Evolutionary conservation across 2,797 vertebrate genomes (phyloP).

Genomic region (Iguana delicatissima): DNA sequence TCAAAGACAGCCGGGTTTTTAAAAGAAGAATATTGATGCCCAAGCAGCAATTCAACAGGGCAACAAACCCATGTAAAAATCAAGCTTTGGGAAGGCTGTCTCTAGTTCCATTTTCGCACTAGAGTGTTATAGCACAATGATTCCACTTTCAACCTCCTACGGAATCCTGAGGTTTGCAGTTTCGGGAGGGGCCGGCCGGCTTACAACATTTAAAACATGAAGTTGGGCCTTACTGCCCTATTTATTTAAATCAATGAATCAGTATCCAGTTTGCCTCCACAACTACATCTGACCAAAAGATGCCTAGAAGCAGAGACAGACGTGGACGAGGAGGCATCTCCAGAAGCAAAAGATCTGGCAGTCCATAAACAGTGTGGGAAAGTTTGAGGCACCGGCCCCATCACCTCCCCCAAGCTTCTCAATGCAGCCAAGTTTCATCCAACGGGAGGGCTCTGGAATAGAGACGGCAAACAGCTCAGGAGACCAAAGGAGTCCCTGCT

Average conservation of each 20-base stretch:
- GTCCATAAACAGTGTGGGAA: neutral
- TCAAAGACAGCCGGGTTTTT: too few species aligned
- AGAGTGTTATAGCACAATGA: too few species aligned
- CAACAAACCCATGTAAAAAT: too few species aligned
- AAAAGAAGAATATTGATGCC: neutral
- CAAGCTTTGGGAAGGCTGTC: neutral
- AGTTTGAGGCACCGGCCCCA: neutral
- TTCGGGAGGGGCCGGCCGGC: too few species aligned
- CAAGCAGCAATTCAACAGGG: neutral
- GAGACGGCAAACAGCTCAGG: neutral
- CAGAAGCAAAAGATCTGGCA: neutral
- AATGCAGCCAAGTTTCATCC: neutral
- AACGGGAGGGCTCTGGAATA: neutral
- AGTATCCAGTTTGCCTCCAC: neutral
- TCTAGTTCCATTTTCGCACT: too few species aligned
- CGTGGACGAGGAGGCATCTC: neutral
- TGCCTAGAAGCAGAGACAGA: neutral
- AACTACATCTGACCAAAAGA: neutral
- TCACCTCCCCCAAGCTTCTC: neutral
- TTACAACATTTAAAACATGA: too few species aligned
- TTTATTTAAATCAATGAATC: neutral
- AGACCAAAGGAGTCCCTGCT: too few species aligned
- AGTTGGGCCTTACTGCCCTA: neutral
- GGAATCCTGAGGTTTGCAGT: too few species aligned
- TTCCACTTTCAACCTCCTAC: too few species aligned